Evolutionary conservation across 1,140 invertebrate genomes (phyloP), one percentile per base, ranked within the genome.

Genomic region (Drosophila erecta): DNA sequence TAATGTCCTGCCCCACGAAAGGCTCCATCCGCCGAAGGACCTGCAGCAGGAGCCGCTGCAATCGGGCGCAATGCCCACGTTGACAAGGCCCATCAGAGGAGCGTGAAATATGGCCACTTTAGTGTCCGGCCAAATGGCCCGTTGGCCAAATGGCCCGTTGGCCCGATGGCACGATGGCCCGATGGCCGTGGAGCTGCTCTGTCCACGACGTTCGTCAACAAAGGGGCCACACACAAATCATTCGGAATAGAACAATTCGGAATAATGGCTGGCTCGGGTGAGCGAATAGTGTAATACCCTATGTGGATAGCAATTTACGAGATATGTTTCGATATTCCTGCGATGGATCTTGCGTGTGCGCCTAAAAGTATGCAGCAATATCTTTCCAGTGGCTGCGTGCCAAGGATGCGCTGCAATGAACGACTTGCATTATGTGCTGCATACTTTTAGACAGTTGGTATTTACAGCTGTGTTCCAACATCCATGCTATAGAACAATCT

Each of bases 21-120:
- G 27, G 17, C 20, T 40, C 3, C 3, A 30, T 30, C 1, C 11
- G 15, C 5, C 15, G 41, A 24, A 11, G 35, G 41, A 59, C 0
- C 0, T 4, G 11, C 0, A 12, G 2, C 2, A 12, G 30, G 15
- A 11, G 14, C 8, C 14, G 20, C 11, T 8, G 24, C 10, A 47
- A 55, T 40, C 20, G 41, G 17, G 54, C 17, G 17, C 1, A 1
- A 51, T 49, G 22, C 44, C 35, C 44, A 67, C 77, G 76, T 75
- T 79, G 77, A 79, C 77, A 79, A 75, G 77, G 70, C 77, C 77
- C 78, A 80, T 79, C 78, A 79, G 61, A 80, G 58, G 77, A 51
- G 70, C 62, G 72, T 79, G 77, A 79, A 76, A 75, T 79, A 79
- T 79, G 62, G 62, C 70, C 70, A 70, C 77, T 79, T 77, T 58